Conservation (phyloP, 1,140 invertebrate species). For the Telenomus remus region DNA sequence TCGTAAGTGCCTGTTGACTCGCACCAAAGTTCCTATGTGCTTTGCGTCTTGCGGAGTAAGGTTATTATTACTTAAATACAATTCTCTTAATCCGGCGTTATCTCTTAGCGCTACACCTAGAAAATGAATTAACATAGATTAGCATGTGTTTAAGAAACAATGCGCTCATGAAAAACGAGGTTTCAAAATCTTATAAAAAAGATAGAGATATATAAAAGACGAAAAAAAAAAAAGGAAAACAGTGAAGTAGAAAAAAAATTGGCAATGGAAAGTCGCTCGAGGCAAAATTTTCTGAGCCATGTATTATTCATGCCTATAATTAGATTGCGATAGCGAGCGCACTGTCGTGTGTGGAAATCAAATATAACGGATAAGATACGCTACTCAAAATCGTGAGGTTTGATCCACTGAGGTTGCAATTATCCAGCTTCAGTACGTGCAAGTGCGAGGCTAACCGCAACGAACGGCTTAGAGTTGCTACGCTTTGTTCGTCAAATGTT, state of each 20-base stretch:
- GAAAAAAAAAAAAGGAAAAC: conserved; percentile 6
- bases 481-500: conserved; percentile 81
- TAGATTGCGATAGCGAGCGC: conserved; percentile 29
- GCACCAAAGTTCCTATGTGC: conserved; percentile 83
- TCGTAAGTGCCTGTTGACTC: conserved; percentile 82
- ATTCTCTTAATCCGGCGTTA: conserved; percentile 86
- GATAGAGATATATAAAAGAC: neutral
- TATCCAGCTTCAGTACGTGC: conserved; percentile 84
- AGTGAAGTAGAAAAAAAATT: too few relatives aligned
- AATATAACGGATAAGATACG: conserved; percentile 36
- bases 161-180: too few relatives aligned
- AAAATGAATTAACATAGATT: conserved; percentile 25
- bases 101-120: conserved; percentile 86
- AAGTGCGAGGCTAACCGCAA: conserved; percentile 81
- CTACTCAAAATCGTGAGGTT: conserved; percentile 82
- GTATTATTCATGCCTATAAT: conserved; percentile 34
- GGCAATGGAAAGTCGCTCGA: conserved; percentile 1
- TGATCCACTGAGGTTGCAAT: conserved; percentile 81
- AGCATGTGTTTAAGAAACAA: conserved; percentile 3
- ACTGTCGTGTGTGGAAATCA: conserved; percentile 25
- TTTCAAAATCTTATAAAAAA: too few relatives aligned
- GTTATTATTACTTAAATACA: conserved; percentile 89
- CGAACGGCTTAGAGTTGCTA: conserved; percentile 82
- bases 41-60: conserved; percentile 84
- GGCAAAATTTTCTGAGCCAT: conserved; percentile 17